These are phyloP conservation scores for Drosophila austrosaltans DNA, from an alignment of 2,888 invertebrate species.

Conservation along the genomic window DNA sequence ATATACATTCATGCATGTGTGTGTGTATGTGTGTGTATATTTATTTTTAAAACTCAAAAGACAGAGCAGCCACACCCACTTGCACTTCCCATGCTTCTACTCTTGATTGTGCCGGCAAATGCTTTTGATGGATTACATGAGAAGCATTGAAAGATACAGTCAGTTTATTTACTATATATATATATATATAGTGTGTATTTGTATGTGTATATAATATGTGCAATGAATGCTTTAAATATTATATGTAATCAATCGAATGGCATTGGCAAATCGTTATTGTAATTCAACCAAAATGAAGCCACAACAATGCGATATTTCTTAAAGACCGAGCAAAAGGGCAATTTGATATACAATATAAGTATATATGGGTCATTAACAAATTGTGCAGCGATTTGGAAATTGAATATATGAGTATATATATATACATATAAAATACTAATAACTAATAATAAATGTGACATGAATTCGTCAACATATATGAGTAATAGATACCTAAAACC, in stretches of 20 bases:
- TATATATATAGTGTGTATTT: no score
- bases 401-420: slow-evolving; percentile 15
- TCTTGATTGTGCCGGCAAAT: slow-evolving; percentile 2
- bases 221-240: slow-evolving; percentile 52
- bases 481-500: slow-evolving; percentile 42
- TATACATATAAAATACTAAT: slow-evolving; percentile 46
- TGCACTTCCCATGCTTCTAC: neutral
- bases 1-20: neutral
- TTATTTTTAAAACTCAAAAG: slow-evolving; percentile 9
- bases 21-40: neutral
- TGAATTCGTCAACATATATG: slow-evolving; percentile 59
- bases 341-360: slow-evolving; percentile 18
- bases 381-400: slow-evolving; percentile 68
- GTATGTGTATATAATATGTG: neutral
- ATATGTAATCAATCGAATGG: slow-evolving; percentile 67
- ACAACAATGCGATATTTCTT: slow-evolving; percentile 49
- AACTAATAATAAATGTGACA: slow-evolving; percentile 62
- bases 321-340: slow-evolving; percentile 24
- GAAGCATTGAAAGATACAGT: neutral
- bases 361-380: slow-evolving; percentile 77
- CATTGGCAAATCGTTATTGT: slow-evolving; percentile 64
- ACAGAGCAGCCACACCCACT: neutral
- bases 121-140: slow-evolving; percentile 31
- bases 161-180: neutral
- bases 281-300: slow-evolving; percentile 59